Percentiles rank a stretch among this genome's conserved stretches.
Evolutionary conservation across 2,797 vertebrate genomes (phyloP).

Genomic region (Antennarius maculatus): DNA sequence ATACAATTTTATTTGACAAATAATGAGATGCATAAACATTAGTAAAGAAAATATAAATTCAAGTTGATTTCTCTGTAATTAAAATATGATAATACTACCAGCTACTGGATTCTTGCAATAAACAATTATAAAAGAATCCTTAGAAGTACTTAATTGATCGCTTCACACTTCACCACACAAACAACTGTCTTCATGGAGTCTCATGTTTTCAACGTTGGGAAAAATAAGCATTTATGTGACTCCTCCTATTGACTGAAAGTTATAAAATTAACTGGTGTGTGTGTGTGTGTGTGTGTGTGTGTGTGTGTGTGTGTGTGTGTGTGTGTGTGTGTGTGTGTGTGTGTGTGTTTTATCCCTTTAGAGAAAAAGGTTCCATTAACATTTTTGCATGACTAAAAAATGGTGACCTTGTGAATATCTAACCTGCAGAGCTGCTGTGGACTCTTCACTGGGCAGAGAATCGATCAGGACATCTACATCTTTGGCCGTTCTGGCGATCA

Average conservation of each 20-base stretch:
- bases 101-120: too few species aligned
- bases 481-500: slow-evolving; percentile 96
- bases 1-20: too few species aligned
- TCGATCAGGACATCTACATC: slow-evolving; percentile 97
- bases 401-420: slow-evolving; percentile 3
- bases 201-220: too few species aligned
- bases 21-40: too few species aligned
- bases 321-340: too few species aligned
- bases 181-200: too few species aligned
- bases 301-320: background rate
- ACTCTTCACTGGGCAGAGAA: slow-evolving; percentile 97
- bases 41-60: too few species aligned
- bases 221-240: background rate
- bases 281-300: background rate
- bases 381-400: background rate
- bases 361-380: background rate
- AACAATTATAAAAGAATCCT: too few species aligned
- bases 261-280: background rate
- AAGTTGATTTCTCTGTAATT: too few species aligned
- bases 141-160: background rate
- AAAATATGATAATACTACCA: too few species aligned
- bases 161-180: background rate
- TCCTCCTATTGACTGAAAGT: slow-evolving; percentile 52
- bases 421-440: slow-evolving; percentile 96
- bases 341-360: too few species aligned